Conservation (phyloP, 2,113 vertebrate genomes). For the Apeltes quadracus region DNA sequence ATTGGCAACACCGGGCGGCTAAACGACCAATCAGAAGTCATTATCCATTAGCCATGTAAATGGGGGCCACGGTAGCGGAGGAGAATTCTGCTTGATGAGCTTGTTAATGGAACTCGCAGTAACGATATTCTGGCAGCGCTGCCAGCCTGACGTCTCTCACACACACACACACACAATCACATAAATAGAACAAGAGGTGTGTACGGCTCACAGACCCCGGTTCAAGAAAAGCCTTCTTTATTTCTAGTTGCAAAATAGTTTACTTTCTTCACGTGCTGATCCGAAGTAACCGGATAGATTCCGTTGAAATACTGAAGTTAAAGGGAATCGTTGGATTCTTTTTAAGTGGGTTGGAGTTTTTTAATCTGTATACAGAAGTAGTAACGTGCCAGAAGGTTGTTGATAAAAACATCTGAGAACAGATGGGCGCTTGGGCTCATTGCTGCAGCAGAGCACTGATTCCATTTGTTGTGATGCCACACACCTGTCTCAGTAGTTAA, state of each 20-base stretch:
- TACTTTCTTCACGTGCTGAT: too few relatives aligned
- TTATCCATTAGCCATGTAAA: constrained; percentile 81
- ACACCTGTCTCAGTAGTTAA: constrained; percentile 49
- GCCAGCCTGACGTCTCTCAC: constrained; percentile 21
- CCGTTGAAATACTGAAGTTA: background rate
- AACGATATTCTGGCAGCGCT: constrained; percentile 53
- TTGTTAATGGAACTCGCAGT: constrained; percentile 69
- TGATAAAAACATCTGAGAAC: constrained; percentile 48
- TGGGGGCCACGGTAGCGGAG: constrained; percentile 71
- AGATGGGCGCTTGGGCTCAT: constrained; percentile 60
- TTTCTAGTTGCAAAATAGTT: background rate
- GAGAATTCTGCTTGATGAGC: constrained; percentile 73
- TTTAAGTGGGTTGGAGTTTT: background rate
- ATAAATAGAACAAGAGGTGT: constrained; percentile 9
- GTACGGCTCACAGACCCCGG: background rate
- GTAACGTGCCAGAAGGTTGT: constrained; percentile 7
- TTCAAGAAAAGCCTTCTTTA: background rate
- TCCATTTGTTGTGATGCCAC: constrained; percentile 34
- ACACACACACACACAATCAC: too few relatives aligned
- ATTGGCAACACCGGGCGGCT: constrained; percentile 74
- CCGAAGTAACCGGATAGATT: background rate
- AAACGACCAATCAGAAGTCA: constrained; percentile 81
- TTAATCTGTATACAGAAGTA: background rate
- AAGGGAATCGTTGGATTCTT: background rate
- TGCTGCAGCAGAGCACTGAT: constrained; percentile 55